phyloP scores from a whole-genome alignment of 2,113 vertebrate genomes.

The Oreotrochilus melanogaster region DNA sequence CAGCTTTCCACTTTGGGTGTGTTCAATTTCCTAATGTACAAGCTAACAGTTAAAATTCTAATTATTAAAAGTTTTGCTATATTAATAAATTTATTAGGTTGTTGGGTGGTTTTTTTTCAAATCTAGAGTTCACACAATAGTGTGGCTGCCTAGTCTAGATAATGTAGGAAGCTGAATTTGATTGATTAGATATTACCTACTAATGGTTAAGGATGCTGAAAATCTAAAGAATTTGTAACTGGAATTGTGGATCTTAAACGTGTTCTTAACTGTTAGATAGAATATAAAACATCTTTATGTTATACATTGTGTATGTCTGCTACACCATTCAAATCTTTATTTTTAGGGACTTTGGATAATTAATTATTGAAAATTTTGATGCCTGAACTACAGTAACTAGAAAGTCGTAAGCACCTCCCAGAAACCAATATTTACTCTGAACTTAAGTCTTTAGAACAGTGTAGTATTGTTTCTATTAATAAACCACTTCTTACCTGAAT shows the following conservation, averaged over 20 bases:
- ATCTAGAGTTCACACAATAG: not conserved
- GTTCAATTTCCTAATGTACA: not conserved
- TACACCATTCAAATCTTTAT: not conserved
- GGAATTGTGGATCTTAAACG: not conserved
- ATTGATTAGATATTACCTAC: too few species aligned
- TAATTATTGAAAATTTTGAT: not conserved
- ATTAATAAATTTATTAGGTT: not conserved
- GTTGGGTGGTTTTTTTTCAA: not conserved
- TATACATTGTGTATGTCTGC: not conserved
- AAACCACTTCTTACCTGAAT: slow-evolving; percentile 7
- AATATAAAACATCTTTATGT: not conserved
- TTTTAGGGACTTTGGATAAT: not conserved
- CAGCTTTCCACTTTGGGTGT: not conserved
- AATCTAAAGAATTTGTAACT: not conserved
- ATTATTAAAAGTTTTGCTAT: not conserved
- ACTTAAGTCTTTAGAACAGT: not conserved
- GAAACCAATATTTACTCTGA: not conserved
- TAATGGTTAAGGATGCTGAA: not conserved
- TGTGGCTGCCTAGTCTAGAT: not conserved
- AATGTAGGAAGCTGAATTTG: not conserved
- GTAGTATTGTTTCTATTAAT: not conserved
- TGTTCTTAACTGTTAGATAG: not conserved
- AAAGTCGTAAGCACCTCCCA: not conserved
- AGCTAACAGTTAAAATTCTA: not conserved
- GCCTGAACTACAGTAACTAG: not conserved